Evolutionary conservation across 2,888 invertebrate species (phyloP), one percentile per base, ranked within the genome.

Genomic region (Cremastobaeus sp.): DNA sequence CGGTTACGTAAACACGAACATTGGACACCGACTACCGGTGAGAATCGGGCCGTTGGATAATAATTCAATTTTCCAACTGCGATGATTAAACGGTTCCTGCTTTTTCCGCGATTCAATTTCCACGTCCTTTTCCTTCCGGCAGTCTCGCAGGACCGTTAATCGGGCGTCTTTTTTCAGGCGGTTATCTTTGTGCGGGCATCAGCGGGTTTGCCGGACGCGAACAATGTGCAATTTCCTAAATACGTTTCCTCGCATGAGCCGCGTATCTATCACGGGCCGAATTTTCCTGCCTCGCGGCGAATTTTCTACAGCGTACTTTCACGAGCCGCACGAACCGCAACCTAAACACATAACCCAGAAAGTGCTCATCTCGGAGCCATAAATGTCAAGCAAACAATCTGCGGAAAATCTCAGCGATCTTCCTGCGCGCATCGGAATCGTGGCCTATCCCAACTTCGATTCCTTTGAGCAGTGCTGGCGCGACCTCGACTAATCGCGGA

Each of bases 401-500:
- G 18, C 47, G 30, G 35, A 47, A 39, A 48, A 48, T 21, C 50
- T 20, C 48, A 30, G 15, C 48, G 21, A 43, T 57, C 17, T 32
- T 57, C 43, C 12, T 15, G 20, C 20, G 9, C 21, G 15, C 15
- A 20, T 32, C 9, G 32, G 21, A 57, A 43, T 37, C 52, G 28
- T 52, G 65, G 37, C 54, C 66, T 66, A 48, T 41, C 59, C 18
- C 37, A 60, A 68, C 50, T 52, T 52, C 50, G 45, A 70, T 64
- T 64, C 55, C 52, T 64, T 39, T 47, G 39, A 55, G 54, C 60
- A 52, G 59, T 50, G 48, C 17, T 15, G 39, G 34, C 65, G 54
- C 65, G 57, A 50, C 57, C 57, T 66, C 66, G 66, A 48, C 66
- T 55, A 55, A 66, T 57, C 41, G 41, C 41, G 52, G 64, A 43